Base-by-base conservation (phyloP, 2,113 vertebrate species). In the Edolisoma coerulescens region DNA sequence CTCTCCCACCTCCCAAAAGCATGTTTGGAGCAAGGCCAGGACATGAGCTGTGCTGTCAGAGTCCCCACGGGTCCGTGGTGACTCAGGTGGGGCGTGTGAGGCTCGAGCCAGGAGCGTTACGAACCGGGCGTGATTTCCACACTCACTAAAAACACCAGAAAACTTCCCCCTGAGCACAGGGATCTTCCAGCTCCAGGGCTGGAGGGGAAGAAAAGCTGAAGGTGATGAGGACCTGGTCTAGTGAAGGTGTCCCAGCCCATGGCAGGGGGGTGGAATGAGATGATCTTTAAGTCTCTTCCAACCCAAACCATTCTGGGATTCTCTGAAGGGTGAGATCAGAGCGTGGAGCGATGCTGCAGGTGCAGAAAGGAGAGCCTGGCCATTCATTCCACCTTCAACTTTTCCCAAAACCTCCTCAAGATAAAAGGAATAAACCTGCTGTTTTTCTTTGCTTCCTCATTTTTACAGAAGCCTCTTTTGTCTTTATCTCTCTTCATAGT, bases 11-110 rank as follows among this genome's bases (percentile, higher is more conserved):
- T 80, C 82, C 79, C 32, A 39, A 69, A 68, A 53, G 26, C n/a
- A 3, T 1, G n/a, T 60, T 2, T 89, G 92, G 87, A 87, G 81
- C 53, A 8, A 23, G 64, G 42, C 59, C 87, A 53, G 86, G 11
- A 10, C 14, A 0, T 1, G 13, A 52, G 86, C 42, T 3, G 65
- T 9, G 70, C 87, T 81, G 45, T 10, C 68, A 37, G 64, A 90
- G 70, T 64, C 45, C 60, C 16, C 44, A 49, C 16, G 0, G 33
- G 8, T 23, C 33, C 0, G 1, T 1, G 7, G 13, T 5, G 2
- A 5, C 68, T 16, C 65, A 19, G 50, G 61, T 69, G 32, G 39
- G 60, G 32, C 2, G 7, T 4, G 8, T 1, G 78, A 42, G 60
- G 65, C 85, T 80, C 3, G 0, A 61, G 92, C 41, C 10, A 1